These are phyloP conservation scores for Leptestheria dahalacensis DNA, from an alignment of 1,140 invertebrate species.

Conservation along the genomic window DNA sequence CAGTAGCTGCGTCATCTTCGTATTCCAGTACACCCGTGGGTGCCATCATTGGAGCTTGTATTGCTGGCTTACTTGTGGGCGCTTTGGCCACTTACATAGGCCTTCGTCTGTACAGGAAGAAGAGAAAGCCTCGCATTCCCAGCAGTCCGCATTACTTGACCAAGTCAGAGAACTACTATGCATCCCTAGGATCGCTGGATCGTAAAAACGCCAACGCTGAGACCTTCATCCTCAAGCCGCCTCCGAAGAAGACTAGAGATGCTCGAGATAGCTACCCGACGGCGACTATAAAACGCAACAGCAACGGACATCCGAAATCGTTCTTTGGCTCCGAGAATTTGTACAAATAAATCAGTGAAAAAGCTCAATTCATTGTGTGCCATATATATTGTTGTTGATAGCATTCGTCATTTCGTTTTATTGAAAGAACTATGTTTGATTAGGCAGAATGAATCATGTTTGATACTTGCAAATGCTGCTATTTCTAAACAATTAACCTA, in stretches of 20 bases:
- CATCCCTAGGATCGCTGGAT: conserved; percentile 36
- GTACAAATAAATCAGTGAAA: not conserved
- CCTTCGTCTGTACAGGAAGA: conserved; percentile 32
- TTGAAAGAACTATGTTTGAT: no score
- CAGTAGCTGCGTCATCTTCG: not conserved
- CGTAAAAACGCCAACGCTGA: conserved; percentile 22
- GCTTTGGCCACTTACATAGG: conserved; percentile 28
- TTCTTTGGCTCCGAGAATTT: conserved; percentile 37
- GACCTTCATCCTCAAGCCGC: conserved; percentile 12
- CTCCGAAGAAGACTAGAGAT: conserved; percentile 17
- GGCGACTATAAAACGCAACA: conserved; percentile 58
- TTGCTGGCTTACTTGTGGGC: conserved; percentile 32
- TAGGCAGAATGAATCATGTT: no score
- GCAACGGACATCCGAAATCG: conserved; percentile 38
- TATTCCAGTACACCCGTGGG: conserved; percentile 28
- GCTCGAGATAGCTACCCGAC: conserved; percentile 50
- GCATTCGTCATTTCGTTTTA: no score
- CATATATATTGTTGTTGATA: not conserved
- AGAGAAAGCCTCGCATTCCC: conserved; percentile 35
- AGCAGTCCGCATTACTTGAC: conserved; percentile 59
- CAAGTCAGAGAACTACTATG: conserved; percentile 65
- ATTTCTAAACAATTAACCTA: no score
- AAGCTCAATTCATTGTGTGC: not conserved
- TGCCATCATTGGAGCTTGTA: conserved; percentile 37
- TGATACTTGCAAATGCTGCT: no score